Percentiles rank a stretch among this genome's conserved stretches.
Evolutionary conservation across 2,797 vertebrate genomes (phyloP).

Genomic region (Salmo trutta): DNA sequence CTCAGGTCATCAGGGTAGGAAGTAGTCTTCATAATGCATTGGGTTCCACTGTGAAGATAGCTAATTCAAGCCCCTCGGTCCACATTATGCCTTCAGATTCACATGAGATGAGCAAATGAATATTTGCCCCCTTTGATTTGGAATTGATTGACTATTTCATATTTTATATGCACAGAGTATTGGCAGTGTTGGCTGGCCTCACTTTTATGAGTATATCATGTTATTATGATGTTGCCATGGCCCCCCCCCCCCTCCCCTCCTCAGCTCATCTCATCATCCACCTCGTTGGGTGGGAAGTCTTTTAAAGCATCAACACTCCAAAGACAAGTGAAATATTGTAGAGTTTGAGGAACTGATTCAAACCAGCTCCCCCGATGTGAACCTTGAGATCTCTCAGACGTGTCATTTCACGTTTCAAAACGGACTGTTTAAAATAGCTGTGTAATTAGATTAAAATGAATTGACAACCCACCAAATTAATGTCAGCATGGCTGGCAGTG

Average conservation of each 20-base stretch:
- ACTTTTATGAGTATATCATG: slow-evolving; percentile 42
- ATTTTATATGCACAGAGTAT: slow-evolving; percentile 11
- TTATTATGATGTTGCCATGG: slow-evolving; percentile 42
- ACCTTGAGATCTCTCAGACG: slow-evolving; percentile 49
- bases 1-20: slow-evolving; percentile 18
- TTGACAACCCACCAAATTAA: slow-evolving; percentile 65
- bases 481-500: slow-evolving; percentile 64
- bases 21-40: neutral
- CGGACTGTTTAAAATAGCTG: slow-evolving; percentile 62
- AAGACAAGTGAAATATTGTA: slow-evolving; percentile 60
- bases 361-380: slow-evolving; percentile 63
- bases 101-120: slow-evolving; percentile 37
- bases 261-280: slow-evolving; percentile 44
- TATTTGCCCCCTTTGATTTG: slow-evolving; percentile 27
- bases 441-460: slow-evolving; percentile 72
- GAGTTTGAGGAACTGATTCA: slow-evolving; percentile 55
- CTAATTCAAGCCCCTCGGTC: slow-evolving; percentile 32
- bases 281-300: slow-evolving; percentile 38
- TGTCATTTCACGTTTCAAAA: slow-evolving; percentile 65
- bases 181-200: slow-evolving; percentile 37
- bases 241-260: slow-evolving; percentile 11
- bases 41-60: slow-evolving; percentile 1
- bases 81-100: slow-evolving; percentile 4
- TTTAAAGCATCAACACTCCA: slow-evolving; percentile 47
- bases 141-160: slow-evolving; percentile 37